Evolutionary conservation across 2,888 invertebrate genomes (phyloP), one percentile per base, ranked within the genome.

Genomic region (Agriotes lineatus): DNA sequence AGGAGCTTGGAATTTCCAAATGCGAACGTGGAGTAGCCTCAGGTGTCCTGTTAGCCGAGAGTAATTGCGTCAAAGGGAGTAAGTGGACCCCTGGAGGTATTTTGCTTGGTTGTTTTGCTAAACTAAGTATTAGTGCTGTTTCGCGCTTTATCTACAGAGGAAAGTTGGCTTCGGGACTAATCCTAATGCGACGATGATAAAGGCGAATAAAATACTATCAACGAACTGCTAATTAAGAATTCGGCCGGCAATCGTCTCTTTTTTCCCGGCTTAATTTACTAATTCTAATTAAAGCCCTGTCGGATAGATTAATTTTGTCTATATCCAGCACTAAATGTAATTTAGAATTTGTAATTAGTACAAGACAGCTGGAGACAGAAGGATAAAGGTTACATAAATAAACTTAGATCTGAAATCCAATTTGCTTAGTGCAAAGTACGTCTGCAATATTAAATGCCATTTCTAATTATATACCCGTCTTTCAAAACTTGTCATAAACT

Each of bases 401-500:
- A 57, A 64, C 50, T 64, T 64, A 58, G 19, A 52, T 60, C 33
- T 52, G 14, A 52, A 63, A 66, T 66, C 58, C 44, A 66, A 66
- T 66, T 66, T 60, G 60, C 54, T 54, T 66, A 60, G 66, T 66
- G 60, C 60, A 66, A 66, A 66, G 66, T 65, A 54, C 54, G 52
- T 37, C 45, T 54, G 66, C 52, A 66, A 54, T 66, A 66, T 66
- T 60, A 66, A 66, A 60, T 60, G 66, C 54, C 48, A 60, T 66
- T 66, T 66, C 66, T 52, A 60, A 66, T 66, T 66, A 66, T 60
- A 54, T 60, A 44, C 44, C 66, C 60, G 66, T 60, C 66, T 66
- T 66, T 66, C 66, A 66, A 59, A 66, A 60, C 66, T 66, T 60
- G 66, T 52, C 54, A 60, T 66, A 60, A 65, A 66, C 60, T 66